Base-by-base conservation (phyloP, 2,797 vertebrate species). In the Selene dorsalis region DNA sequence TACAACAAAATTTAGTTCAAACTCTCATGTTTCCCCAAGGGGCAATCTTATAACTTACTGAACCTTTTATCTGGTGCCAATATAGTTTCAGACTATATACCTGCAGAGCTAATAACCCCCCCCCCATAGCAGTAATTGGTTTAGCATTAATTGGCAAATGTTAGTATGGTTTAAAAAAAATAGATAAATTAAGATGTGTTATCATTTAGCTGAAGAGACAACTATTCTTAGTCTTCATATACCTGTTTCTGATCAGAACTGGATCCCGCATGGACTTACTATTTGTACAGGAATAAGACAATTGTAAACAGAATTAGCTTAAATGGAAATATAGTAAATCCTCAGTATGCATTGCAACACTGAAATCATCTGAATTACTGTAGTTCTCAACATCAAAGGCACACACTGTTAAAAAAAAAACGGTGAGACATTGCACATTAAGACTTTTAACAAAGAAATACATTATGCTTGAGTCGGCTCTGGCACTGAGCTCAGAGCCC, bases 401-500 rank as follows among this genome's bases (percentile, higher is more conserved):
- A 35, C 55, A 43, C 38, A 61, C 56, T 78, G 57, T 79, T 4
- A 43, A 35, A 35, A 35, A 43, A 43, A 69, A 80, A 86, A 79
- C 32, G 80, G 73, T 8, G 32, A 64, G 64, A 48, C 24, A 56
- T 38, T 64, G 66, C 78, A 68, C 35, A 35, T 77, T 39, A 59
- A 58, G 68, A 65, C 70, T 18, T 69, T 71, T 47, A 71, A 88
- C 75, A 88, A 85, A 84, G 79, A 78, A 26, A 69, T 73, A 38
- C 67, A 68, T 81, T 81, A 69, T 76, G 61, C 73, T 71, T 55
- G 38, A 72, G 59, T 84, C 60, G 64, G 39, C 61, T 78, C 43
- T 45, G 52, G 11, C 61, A 48, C 79, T 91, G 84, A 91, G 78
- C 87, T 87, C 82, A 92, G 58, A 71, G 82, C 65, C 82, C 66